Percentiles rank a stretch among this genome's conserved stretches.
phyloP scores from a whole-genome alignment of 2,797 vertebrate species.

The Diplodus sargus region DNA sequence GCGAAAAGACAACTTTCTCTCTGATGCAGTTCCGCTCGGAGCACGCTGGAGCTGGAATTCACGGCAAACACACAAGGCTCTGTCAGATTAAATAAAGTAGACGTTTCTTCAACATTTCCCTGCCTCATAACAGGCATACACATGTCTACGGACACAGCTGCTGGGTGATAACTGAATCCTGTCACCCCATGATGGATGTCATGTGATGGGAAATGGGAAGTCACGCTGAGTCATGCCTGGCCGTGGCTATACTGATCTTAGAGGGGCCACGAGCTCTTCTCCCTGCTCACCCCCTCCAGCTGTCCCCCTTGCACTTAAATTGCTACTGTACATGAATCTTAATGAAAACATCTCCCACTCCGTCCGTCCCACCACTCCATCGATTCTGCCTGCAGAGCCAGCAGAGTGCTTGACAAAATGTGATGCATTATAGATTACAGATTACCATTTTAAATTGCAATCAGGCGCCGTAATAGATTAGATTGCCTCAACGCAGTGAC shows the following conservation, averaged over 20 bases:
- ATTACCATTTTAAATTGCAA: slow-evolving; percentile 71
- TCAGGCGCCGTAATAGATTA: slow-evolving; percentile 58
- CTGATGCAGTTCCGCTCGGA: neutral
- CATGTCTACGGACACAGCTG: slow-evolving; percentile 9
- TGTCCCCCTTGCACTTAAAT: slow-evolving; percentile 38
- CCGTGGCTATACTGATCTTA: slow-evolving; percentile 13
- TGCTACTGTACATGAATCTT: slow-evolving; percentile 56
- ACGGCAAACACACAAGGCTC: slow-evolving; percentile 6
- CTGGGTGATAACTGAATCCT: slow-evolving; percentile 15
- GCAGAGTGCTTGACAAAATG: slow-evolving; percentile 57
- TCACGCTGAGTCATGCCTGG: slow-evolving; percentile 42
- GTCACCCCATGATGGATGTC: slow-evolving; percentile 16
- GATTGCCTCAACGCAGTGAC: slow-evolving; percentile 39
- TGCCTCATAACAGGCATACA: neutral
- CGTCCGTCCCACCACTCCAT: slow-evolving; percentile 56
- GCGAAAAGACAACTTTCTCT: neutral
- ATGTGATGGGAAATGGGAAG: slow-evolving; percentile 55
- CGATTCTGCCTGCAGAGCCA: slow-evolving; percentile 51
- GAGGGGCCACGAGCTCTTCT: neutral
- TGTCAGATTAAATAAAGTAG: neutral
- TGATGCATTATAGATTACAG: slow-evolving; percentile 67
- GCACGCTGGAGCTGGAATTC: neutral
- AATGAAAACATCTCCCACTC: slow-evolving; percentile 67
- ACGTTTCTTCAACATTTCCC: neutral
- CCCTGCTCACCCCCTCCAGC: slow-evolving; percentile 23